Base-by-base conservation (phyloP, 1,140 invertebrate species). In the Plectus sambesii region DNA sequence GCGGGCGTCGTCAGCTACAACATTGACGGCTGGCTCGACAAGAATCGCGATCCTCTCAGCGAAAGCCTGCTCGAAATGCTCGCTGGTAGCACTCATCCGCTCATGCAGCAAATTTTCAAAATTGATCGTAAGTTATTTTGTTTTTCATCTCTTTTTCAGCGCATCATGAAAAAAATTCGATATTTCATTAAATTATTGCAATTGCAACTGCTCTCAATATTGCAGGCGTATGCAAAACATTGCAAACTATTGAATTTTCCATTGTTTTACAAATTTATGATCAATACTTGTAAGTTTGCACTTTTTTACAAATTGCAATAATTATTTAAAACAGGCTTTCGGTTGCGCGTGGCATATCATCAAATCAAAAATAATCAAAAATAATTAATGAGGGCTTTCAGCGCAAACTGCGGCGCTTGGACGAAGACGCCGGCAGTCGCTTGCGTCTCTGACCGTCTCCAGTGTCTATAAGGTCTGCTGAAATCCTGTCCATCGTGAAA, bases 1-100 rank as follows among this genome's bases (percentile, higher is more conserved):
- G 92, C 93, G 73, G 93, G 93, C 74, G 81, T 81, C 74, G 90
- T 93, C 78, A 79, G 46, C 50, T 96, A 96, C 80, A 94, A 92
- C 76, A 85, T 94, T 74, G 85, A 85, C 66, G 86, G 87, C 62
- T 97, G 90, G 90, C 79, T 97, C 69, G 90, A 96, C 73, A 96
- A 96, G 84, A 97, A 97, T 81, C 93, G 94, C 80, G 90, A 97
- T 78, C 87, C 88, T 62, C 77, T 96, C 72, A 94, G 94, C 79
- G 87, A 92, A 79, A 89, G 85, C 55, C 87, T 96, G 51, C 87
- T 94, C 60, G 87, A 92, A 68, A 83, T 90, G 70, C 87, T 84
- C 79, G 43, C 55, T 8, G 38, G 50, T 24, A 55, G 51, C 2
- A 49, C 41, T 12, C 52, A 56, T 43, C 51, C 39, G 6, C 33